Percentiles rank a stretch among this genome's conserved stretches.
phyloP scores from a whole-genome alignment of 23 tunicate genomes.

The Halocynthia aurantium region DNA sequence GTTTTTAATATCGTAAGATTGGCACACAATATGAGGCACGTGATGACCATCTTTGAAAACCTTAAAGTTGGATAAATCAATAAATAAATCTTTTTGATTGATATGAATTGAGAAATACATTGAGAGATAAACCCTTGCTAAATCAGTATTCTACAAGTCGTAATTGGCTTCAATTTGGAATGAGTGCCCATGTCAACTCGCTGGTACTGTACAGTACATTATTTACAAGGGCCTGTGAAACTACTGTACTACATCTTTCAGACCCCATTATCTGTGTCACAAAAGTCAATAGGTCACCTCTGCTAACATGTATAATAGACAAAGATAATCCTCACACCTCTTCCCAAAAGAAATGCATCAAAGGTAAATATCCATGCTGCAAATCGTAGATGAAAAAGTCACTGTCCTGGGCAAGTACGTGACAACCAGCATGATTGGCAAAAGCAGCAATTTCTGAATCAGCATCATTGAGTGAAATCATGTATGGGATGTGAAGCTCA shows the following conservation, averaged over 20 bases:
- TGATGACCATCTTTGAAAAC: too few relatives aligned
- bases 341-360: constrained; percentile 2
- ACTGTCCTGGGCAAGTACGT: constrained; percentile 15
- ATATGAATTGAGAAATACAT: too few relatives aligned
- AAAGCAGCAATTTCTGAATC: constrained; percentile 12
- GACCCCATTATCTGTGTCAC: too few relatives aligned
- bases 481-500: not conserved
- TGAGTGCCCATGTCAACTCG: not conserved
- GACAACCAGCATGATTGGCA: constrained; percentile 3
- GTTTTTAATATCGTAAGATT: not conserved
- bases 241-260: not conserved
- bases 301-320: not conserved
- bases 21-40: not conserved
- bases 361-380: constrained; percentile 14
- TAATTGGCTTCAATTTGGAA: not conserved
- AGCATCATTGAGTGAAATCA: constrained; percentile 6
- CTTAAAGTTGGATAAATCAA: too few relatives aligned
- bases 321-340: constrained; percentile 9
- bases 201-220: not conserved
- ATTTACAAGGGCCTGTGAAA: not conserved
- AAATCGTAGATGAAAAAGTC: constrained; percentile 20
- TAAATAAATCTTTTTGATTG: too few relatives aligned
- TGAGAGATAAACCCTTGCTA: too few relatives aligned
- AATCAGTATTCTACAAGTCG: too few relatives aligned
- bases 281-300: not conserved